These are phyloP conservation scores for Trichoplusia ni DNA, from an alignment of 1,140 invertebrate species.

Conservation along the genomic window DNA sequence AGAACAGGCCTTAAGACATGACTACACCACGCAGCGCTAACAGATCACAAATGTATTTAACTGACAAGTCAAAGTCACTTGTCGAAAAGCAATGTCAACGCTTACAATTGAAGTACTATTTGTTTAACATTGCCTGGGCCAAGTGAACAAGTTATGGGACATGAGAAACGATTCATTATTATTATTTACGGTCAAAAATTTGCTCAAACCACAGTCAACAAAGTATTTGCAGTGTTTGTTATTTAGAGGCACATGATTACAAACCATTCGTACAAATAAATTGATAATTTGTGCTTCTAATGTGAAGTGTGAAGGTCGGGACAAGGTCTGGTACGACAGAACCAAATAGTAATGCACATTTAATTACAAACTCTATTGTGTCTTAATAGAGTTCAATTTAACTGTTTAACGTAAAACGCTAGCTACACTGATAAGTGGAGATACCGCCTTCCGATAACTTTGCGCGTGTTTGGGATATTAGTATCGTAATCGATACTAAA, in stretches of 20 bases:
- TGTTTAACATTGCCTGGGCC: no score
- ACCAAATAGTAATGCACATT: conserved; percentile 29
- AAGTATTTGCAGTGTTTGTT: background rate
- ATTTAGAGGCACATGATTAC: background rate
- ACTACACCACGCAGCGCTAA: no score
- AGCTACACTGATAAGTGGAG: conserved; percentile 16
- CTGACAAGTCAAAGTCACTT: no score
- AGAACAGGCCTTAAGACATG: no score
- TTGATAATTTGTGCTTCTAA: background rate
- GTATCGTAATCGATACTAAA: background rate
- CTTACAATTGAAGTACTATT: no score
- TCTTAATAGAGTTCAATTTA: conserved; percentile 6
- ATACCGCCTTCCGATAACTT: background rate
- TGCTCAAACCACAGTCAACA: background rate
- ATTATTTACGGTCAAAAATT: no score
- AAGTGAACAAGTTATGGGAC: no score
- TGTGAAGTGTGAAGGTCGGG: background rate
- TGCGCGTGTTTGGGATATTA: background rate
- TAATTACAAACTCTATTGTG: conserved; percentile 23
- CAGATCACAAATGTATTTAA: no score
- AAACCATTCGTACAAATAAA: background rate
- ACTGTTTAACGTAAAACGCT: conserved; percentile 12
- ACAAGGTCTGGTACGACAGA: conserved; percentile 17
- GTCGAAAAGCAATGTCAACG: no score
- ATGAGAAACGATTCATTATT: no score